Evolutionary conservation across 2,888 invertebrate species (phyloP), one percentile per base, ranked within the genome.

Genomic region (Asteroscopus sphinx): DNA sequence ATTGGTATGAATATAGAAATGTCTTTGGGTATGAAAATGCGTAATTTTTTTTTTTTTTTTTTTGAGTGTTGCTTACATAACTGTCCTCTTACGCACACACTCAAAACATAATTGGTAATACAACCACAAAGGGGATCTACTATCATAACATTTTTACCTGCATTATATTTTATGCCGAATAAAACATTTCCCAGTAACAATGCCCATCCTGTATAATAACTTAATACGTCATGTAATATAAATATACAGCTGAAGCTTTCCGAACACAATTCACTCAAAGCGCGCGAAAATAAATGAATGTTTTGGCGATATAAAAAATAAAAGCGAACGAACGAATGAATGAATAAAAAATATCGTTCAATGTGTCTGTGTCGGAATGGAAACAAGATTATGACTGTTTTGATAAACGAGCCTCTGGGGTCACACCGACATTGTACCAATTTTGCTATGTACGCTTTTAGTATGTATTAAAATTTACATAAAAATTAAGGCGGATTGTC

Each of bases 361-460:
- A 87, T 87, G 83, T 80, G 82, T 78, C 80, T 76, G 79, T 79
- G 84, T 83, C 79, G 78, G 73, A 66, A 69, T 77, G 80, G 80
- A 82, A 87, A 88, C 87, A 84, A 85, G 86, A 88, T 88, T 85
- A 86, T 85, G 77, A 76, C 77, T 77, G 82, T 82, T 85, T 77
- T 90, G 90, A 90, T 84, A 82, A 86, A 90, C 85, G 85, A 80
- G 80, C 64, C 89, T 67, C 83, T 51, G 52, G 86, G 85, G 87
- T 77, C 76, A 63, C 42, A 33, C 68, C 73, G 73, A 80, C 83
- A 80, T 62, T 67, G 68, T 60, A 58, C 49, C 71, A 74, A 74
- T 73, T 71, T 68, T 64, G 69, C 76, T 75, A 80, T 73, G 75
- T 76, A 70, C 67, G 66, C 66, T 77, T 75, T 68, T 59, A 71